Evolutionary conservation across 1,140 invertebrate species (phyloP).

Genomic region (Monomorium pharaonis): DNA sequence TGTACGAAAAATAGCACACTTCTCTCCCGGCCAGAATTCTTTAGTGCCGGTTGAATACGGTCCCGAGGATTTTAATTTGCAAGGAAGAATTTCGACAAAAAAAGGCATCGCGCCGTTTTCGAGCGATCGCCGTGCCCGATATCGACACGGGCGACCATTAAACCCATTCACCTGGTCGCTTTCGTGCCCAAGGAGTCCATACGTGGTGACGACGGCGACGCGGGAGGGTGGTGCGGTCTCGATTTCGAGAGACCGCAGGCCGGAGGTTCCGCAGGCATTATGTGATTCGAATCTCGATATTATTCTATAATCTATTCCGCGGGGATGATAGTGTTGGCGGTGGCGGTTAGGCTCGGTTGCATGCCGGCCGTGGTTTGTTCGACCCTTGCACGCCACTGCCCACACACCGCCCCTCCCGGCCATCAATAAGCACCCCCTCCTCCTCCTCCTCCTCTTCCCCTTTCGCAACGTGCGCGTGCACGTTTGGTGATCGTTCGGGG

Average conservation of each 20-base stretch:
- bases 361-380: constrained; percentile 70
- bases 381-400: constrained; percentile 71
- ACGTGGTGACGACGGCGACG: not conserved
- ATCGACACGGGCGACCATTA: constrained; percentile 47
- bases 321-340: constrained; percentile 74
- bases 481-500: not conserved
- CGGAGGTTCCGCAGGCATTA: constrained; percentile 68
- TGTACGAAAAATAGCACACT: constrained; percentile 9
- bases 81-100: constrained; percentile 45
- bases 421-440: constrained; percentile 59
- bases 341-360: constrained; percentile 74
- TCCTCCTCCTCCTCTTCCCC: not conserved
- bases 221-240: not conserved
- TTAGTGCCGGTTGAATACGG: constrained; percentile 23
- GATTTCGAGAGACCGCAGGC: constrained; percentile 55
- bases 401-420: constrained; percentile 43
- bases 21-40: constrained; percentile 13
- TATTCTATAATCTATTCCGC: constrained; percentile 77
- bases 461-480: constrained; percentile 9
- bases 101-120: constrained; percentile 11
- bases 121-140: constrained; percentile 38
- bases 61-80: constrained; percentile 39
- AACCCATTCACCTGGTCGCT: constrained; percentile 34
- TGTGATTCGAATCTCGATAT: constrained; percentile 72
- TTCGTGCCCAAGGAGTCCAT: constrained; percentile 41